Evolutionary conservation across 2,113 vertebrate species (phyloP), one percentile per base, ranked within the genome.

Genomic region (Bubo blakistoni): DNA sequence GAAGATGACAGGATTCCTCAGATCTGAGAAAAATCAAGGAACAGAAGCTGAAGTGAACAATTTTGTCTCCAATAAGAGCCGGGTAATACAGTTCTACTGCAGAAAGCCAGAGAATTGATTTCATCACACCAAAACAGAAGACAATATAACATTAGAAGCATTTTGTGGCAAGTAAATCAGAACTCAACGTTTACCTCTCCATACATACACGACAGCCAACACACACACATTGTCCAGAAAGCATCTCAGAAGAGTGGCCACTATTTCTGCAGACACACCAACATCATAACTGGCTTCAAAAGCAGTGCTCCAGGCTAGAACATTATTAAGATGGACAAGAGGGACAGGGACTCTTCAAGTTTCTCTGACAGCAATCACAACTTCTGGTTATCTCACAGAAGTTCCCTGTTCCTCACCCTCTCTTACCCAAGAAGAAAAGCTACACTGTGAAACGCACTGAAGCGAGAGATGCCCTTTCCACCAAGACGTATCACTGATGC

Each of bases 401-500:
- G 32, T 6, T 46, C 21, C 38, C 42, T 44, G 19, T 4, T 83
- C 62, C 67, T 95, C 72, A 30, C 26, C 29, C 5, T 69, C 42
- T 54, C 54, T 19, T 11, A 59, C 7, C 55, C n/a, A 38, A 40
- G 59, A 38, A 52, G 29, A 36, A 51, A 29, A 81, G 59, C n/a
- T 3, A 1, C 16, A 2, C n/a, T 3, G n/a, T 44, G 59, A 74
- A 32, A 52, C 1, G 2, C 5, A 3, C 32, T 0, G 1, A 66
- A 44, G 38, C 5, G 2, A 57, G 52, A 4, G 5, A 27, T 29
- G 70, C 38, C 70, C 55, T 47, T 83, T 24, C 40, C 88, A 40
- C 29, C 47, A 8, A 16, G 16, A 34, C 10, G 7, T 2, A 17
- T 27, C 18, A 4, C 0, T 6, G 34, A 17, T 8, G 19, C 0